Conservation (phyloP, 1,140 invertebrate species). For the Cydia fagiglandana region DNA sequence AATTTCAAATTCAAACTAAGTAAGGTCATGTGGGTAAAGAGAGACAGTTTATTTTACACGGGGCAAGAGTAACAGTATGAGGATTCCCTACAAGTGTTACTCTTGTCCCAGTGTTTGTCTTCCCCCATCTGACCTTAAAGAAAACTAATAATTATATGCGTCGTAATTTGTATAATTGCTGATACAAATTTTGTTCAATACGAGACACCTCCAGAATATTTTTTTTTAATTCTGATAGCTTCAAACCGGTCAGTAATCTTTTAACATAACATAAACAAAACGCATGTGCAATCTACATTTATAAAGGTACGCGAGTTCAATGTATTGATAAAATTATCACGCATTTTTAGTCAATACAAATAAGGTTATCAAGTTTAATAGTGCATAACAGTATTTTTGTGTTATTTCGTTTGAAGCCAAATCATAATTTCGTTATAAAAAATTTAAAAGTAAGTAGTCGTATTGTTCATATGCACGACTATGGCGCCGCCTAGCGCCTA, state of each 20-base stretch:
- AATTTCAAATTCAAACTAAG: too few relatives aligned
- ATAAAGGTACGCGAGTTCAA: background rate
- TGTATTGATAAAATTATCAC: background rate
- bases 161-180: too few relatives aligned
- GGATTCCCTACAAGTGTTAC: too few relatives aligned
- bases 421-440: background rate
- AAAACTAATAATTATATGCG: too few relatives aligned
- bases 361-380: background rate
- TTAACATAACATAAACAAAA: background rate
- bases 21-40: too few relatives aligned
- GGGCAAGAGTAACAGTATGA: too few relatives aligned
- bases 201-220: background rate
- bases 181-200: background rate
- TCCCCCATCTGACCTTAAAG: too few relatives aligned
- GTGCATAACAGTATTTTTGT: background rate
- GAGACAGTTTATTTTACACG: too few relatives aligned
- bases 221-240: background rate
- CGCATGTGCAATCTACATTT: background rate
- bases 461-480: too few relatives aligned
- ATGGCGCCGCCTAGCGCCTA: too few relatives aligned
- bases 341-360: background rate
- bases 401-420: background rate
- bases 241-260: slow-evolving; percentile 1
- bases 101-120: too few relatives aligned
- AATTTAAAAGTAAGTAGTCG: too few relatives aligned